phyloP scores from a whole-genome alignment of 23 tunicate genomes.

The Clavelina lepadiformis region DNA sequence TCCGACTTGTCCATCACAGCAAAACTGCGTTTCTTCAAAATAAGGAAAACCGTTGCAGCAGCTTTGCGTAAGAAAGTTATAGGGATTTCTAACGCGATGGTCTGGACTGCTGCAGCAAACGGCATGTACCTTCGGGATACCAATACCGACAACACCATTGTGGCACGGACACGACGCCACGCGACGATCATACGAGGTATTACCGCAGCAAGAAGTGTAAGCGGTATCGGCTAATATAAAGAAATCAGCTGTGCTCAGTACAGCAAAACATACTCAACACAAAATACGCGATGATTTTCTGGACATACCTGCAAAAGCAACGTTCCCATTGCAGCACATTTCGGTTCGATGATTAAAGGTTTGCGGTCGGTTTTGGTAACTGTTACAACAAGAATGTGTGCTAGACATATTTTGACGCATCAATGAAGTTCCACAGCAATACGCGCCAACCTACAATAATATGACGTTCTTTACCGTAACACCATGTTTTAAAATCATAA shows the following conservation, averaged over 20 bases:
- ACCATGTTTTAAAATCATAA: background rate
- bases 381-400: slow-evolving; percentile 46
- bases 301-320: slow-evolving; percentile 43
- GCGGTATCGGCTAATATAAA: slow-evolving; percentile 52
- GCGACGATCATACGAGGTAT: slow-evolving; percentile 71
- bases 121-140: slow-evolving; percentile 9
- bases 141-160: slow-evolving; percentile 26
- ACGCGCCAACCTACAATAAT: slow-evolving; percentile 6
- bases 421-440: slow-evolving; percentile 52
- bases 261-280: background rate
- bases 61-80: slow-evolving; percentile 28
- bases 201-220: slow-evolving; percentile 67
- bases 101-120: slow-evolving; percentile 38
- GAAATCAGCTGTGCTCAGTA: background rate
- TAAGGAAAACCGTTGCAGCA: slow-evolving; percentile 68
- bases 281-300: background rate
- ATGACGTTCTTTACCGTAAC: background rate
- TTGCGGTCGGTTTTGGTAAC: slow-evolving; percentile 39
- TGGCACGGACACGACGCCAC: slow-evolving; percentile 77
- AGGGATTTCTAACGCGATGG: slow-evolving; percentile 2
- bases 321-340: slow-evolving; percentile 80
- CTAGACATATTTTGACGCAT: slow-evolving; percentile 4
- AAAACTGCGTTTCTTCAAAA: slow-evolving; percentile 36
- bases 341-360: slow-evolving; percentile 45
- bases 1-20: slow-evolving; percentile 58